Percentiles rank a stretch among this genome's conserved stretches.
phyloP scores from a whole-genome alignment of 2,113 vertebrate species.

The Coreoperca whiteheadi region DNA sequence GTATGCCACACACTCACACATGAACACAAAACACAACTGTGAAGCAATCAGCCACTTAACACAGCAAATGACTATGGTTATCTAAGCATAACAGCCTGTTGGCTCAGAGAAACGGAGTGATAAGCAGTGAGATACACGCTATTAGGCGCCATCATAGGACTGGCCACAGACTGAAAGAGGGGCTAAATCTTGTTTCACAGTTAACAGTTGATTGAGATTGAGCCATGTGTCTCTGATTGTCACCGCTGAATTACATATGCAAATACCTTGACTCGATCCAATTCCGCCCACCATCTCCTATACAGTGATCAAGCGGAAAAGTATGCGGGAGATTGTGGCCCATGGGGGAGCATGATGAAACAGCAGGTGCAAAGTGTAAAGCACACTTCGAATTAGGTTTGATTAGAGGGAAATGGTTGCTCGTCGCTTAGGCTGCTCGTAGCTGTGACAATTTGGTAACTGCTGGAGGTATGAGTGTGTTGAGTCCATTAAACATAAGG shows the following conservation, averaged over 20 bases:
- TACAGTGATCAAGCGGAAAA: neutral
- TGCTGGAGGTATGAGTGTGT: constrained; percentile 45
- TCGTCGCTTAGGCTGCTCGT: constrained; percentile 1
- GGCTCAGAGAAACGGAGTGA: constrained; percentile 65
- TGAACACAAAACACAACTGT: constrained; percentile 40
- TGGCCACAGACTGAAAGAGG: constrained; percentile 50
- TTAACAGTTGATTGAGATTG: constrained; percentile 58
- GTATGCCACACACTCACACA: constrained; percentile 26
- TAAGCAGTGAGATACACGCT: constrained; percentile 70
- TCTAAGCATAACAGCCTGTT: constrained; percentile 77
- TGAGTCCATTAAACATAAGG: constrained; percentile 76
- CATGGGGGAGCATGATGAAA: constrained; percentile 35
- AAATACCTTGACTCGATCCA: constrained; percentile 47
- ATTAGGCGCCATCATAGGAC: constrained; percentile 59
- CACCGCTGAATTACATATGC: constrained; percentile 49
- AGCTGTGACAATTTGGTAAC: constrained; percentile 41
- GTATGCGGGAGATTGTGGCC: constrained; percentile 1
- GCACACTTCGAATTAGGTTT: constrained; percentile 59
- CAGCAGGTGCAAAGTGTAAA: constrained; percentile 45
- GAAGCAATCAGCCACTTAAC: constrained; percentile 73
- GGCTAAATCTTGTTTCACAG: constrained; percentile 72
- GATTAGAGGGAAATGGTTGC: constrained; percentile 60
- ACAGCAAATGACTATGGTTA: constrained; percentile 75
- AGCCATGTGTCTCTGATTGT: constrained; percentile 32
- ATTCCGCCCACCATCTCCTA: constrained; percentile 14